A percentile compares a stretch with the other conserved stretches of the same genome.
Conservation (phyloP, 2,797 vertebrate genomes). For the Scyliorhinus canicula region DNA sequence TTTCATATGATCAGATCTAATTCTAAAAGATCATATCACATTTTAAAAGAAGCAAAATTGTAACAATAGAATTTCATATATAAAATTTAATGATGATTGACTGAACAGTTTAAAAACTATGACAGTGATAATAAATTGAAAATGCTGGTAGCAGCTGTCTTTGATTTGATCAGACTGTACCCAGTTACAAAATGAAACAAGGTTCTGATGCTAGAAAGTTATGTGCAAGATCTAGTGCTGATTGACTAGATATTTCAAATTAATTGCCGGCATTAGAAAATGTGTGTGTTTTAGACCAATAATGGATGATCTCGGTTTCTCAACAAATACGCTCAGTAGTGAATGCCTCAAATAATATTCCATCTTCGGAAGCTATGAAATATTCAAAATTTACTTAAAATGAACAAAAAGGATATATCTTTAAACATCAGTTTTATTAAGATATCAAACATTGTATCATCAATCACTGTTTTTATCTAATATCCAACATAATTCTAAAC, state of each 20-base stretch:
- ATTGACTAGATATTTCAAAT: background rate
- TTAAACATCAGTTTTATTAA: slow-evolving; percentile 22
- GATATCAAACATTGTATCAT: slow-evolving; percentile 34
- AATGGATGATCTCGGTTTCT: slow-evolving; percentile 6
- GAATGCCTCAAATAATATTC: slow-evolving; percentile 14
- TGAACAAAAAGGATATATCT: slow-evolving; percentile 13
- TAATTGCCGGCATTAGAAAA: slow-evolving; percentile 23
- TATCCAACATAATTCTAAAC: slow-evolving; percentile 34
- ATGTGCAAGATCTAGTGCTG: slow-evolving; percentile 9
- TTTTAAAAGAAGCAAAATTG: background rate
- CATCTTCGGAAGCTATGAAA: background rate
- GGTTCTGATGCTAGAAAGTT: background rate
- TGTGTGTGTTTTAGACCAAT: slow-evolving; percentile 7
- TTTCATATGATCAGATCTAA: slow-evolving; percentile 20
- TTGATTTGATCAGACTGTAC: slow-evolving; percentile 23
- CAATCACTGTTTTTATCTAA: slow-evolving; percentile 38
- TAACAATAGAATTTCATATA: slow-evolving; percentile 3
- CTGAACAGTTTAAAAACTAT: slow-evolving; percentile 23
- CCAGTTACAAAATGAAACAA: slow-evolving; percentile 25
- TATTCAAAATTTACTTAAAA: slow-evolving; percentile 32
- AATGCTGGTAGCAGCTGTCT: slow-evolving; percentile 14
- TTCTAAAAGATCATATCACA: slow-evolving; percentile 30
- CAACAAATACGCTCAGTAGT: slow-evolving; percentile 6
- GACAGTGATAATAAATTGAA: slow-evolving; percentile 23
- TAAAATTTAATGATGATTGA: slow-evolving; percentile 30